These are phyloP conservation scores for Toxotes lorentzi DNA, from an alignment of 2,797 vertebrate genomes.

Conservation along the genomic window DNA sequence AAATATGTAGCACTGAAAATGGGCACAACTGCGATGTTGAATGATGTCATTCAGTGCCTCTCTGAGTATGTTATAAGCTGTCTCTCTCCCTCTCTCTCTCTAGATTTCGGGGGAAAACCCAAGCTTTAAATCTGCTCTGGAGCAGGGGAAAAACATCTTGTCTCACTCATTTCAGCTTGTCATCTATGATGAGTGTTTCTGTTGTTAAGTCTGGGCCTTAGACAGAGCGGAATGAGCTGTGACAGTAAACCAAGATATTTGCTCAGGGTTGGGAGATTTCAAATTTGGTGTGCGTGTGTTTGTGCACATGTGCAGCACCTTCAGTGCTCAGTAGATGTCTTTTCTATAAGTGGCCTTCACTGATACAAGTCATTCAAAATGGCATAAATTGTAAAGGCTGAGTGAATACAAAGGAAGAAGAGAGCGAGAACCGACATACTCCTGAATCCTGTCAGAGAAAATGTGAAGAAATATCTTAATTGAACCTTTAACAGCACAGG, in stretches of 20 bases:
- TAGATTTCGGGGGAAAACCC: conserved; percentile 70
- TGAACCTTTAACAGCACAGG: conserved; percentile 2
- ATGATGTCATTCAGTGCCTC: conserved; percentile 77
- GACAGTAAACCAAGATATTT: conserved; percentile 40
- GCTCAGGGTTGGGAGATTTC: conserved; percentile 37
- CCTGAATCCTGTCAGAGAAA: conserved; percentile 15
- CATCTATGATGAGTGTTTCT: conserved; percentile 53
- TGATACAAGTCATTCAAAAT: conserved; percentile 39
- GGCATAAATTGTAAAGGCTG: conserved; percentile 21
- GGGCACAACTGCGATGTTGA: conserved; percentile 55
- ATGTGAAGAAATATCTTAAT: conserved; percentile 7
- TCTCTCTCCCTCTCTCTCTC: conserved; percentile 18
- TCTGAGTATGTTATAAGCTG: conserved; percentile 51
- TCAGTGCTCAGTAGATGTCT: background rate
- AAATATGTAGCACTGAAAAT: conserved; percentile 70
- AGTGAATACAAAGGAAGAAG: conserved; percentile 33
- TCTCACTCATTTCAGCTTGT: conserved; percentile 47
- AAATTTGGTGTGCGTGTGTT: conserved; percentile 7
- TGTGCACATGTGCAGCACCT: background rate
- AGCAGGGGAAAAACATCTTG: conserved; percentile 49
- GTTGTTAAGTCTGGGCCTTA: conserved; percentile 37
- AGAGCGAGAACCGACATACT: background rate
- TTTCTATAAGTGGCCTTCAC: conserved; percentile 23
- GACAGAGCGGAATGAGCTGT: conserved; percentile 41
- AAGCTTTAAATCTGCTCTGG: conserved; percentile 44